phyloP scores from a whole-genome alignment of 2,888 invertebrate species.

The Azorinus chamasolen region DNA sequence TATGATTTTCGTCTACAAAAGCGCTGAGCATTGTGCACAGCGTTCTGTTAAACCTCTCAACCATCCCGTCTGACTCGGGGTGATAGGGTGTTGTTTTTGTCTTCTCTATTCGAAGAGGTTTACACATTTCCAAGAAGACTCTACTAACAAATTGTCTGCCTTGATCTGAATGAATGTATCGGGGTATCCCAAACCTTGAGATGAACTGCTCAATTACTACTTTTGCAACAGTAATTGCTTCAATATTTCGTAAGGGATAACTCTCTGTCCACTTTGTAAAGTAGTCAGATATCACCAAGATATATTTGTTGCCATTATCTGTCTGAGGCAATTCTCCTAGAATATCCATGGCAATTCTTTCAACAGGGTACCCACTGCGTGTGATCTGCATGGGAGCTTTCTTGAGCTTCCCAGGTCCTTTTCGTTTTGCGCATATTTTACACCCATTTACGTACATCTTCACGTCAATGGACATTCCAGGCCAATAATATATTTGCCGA shows the following conservation, averaged over 20 bases:
- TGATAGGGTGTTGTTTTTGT: no score
- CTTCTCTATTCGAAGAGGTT: no score
- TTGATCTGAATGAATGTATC: constrained; percentile 47
- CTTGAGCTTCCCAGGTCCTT: constrained; percentile 8
- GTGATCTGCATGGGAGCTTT: constrained; percentile 19
- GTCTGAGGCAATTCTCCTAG: constrained; percentile 46
- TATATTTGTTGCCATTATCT: constrained; percentile 40
- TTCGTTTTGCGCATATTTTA: constrained; percentile 18
- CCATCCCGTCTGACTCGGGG: no score
- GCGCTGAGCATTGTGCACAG: constrained; percentile 41
- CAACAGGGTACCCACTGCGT: constrained; percentile 32
- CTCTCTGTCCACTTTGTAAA: constrained; percentile 59
- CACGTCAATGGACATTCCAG: constrained; percentile 15
- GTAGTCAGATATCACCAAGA: constrained; percentile 51
- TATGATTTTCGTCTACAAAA: constrained; percentile 34
- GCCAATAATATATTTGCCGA: constrained; percentile 21
- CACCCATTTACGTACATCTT: constrained; percentile 9
- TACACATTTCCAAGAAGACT: constrained; percentile 40
- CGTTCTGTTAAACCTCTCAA: constrained; percentile 52
- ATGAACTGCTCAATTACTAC: constrained; percentile 36
- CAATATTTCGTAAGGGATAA: constrained; percentile 44
- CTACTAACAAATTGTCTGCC: constrained; percentile 46
- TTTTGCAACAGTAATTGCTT: constrained; percentile 49
- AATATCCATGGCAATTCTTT: constrained; percentile 46
- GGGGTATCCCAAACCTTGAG: constrained; percentile 42